Evolutionary conservation across 2,888 invertebrate species (phyloP).

Genomic region (Stenurella melanura): DNA sequence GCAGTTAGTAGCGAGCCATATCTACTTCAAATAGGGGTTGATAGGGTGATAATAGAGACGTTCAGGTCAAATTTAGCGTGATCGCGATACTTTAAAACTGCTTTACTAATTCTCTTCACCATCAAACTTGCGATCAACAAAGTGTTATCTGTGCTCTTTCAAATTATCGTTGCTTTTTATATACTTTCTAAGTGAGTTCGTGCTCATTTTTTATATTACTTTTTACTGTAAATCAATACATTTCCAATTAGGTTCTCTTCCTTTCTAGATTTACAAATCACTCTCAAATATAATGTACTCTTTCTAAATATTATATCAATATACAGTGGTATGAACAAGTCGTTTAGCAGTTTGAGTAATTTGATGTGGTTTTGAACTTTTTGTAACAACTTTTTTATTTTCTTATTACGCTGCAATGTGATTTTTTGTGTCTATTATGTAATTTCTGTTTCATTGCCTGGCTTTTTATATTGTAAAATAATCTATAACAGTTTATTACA

Average conservation of each 20-base stretch:
- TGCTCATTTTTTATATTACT: constrained; percentile 27
- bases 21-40: constrained; percentile 62
- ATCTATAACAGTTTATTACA: too few species aligned
- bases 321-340: too few species aligned
- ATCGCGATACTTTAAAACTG: constrained; percentile 61
- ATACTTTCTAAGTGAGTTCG: constrained; percentile 20
- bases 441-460: too few species aligned
- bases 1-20: constrained; percentile 59
- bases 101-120: constrained; percentile 53
- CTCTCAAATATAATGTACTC: too few species aligned
- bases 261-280: neutral
- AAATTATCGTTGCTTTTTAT: constrained; percentile 44
- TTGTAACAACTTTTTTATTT: too few species aligned
- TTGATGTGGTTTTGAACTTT: too few species aligned
- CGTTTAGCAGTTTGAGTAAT: too few species aligned
- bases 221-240: constrained; percentile 16
- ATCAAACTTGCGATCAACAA: constrained; percentile 52
- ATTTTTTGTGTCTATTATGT: too few species aligned
- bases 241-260: constrained; percentile 8
- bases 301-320: too few species aligned
- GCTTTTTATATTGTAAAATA: too few species aligned
- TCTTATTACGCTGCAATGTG: too few species aligned
- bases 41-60: constrained; percentile 68
- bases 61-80: constrained; percentile 70
- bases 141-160: constrained; percentile 48